Conservation (phyloP, 2,113 vertebrate species). For the Chinchilla lanigera region DNA sequence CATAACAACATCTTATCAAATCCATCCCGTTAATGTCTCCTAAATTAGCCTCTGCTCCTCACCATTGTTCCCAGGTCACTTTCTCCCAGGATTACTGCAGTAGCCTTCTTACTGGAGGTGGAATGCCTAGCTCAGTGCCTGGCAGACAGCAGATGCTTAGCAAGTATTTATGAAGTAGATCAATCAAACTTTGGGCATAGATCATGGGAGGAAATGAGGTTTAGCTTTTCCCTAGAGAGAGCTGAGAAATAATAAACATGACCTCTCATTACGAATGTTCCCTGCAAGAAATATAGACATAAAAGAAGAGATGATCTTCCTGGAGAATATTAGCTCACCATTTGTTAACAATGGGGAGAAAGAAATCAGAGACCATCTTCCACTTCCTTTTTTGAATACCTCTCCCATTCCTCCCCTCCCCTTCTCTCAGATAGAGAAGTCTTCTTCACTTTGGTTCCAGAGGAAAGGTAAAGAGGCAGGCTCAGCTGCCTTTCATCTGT, state of each 20-base stretch:
- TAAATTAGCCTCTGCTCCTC: neutral
- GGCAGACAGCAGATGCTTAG: neutral
- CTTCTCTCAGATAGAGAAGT: neutral
- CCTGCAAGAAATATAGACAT: neutral
- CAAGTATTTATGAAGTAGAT: neutral
- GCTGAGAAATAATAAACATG: conserved; percentile 11
- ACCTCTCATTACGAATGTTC: neutral
- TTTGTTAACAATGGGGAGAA: neutral
- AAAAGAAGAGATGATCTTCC: neutral
- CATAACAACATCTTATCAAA: neutral
- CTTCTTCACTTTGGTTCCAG: neutral
- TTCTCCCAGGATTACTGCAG: neutral
- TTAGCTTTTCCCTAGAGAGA: neutral
- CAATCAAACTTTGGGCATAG: neutral
- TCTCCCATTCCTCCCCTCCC: neutral
- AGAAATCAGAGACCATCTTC: neutral
- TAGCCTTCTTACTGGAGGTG: neutral
- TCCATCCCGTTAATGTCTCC: neutral
- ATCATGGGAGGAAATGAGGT: neutral
- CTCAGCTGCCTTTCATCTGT: neutral
- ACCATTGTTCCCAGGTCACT: neutral
- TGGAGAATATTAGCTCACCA: neutral
- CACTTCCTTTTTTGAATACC: neutral
- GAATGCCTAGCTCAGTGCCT: neutral
- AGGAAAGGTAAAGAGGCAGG: neutral